Conservation (phyloP, 2,113 vertebrate genomes). For the Martes martes region DNA sequence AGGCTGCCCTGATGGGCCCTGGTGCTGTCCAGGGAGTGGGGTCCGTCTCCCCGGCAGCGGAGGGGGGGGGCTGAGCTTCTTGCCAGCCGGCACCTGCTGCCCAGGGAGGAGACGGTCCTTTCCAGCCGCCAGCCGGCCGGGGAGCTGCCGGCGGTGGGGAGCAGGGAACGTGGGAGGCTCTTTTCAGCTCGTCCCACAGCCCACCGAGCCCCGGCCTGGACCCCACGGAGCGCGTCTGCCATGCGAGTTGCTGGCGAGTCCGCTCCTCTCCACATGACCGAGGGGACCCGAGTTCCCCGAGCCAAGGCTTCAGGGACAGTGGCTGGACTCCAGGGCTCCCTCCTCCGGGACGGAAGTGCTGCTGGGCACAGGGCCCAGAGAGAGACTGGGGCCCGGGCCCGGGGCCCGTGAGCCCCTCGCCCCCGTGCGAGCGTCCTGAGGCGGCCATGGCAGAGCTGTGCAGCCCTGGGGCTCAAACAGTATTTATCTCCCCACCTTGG, state of each 20-base stretch:
- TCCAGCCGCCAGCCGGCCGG: not conserved
- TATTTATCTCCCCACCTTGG: not conserved
- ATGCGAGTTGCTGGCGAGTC: not conserved
- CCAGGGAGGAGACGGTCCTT: not conserved
- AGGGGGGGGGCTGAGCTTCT: no score
- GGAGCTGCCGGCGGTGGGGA: not conserved
- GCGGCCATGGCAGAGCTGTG: accelerated
- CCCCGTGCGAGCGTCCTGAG: accelerated
- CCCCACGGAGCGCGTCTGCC: accelerated
- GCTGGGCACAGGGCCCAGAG: no score
- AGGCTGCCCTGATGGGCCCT: not conserved
- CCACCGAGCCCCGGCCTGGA: not conserved
- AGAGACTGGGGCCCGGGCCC: not conserved
- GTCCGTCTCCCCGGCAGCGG: not conserved
- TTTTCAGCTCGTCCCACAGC: accelerated
- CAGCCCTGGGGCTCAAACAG: not conserved
- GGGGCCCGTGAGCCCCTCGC: not conserved
- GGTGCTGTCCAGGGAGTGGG: not conserved
- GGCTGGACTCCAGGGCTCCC: not conserved
- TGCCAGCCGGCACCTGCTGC: not conserved
- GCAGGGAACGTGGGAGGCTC: not conserved
- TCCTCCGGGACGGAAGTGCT: not conserved
- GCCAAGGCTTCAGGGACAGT: not conserved
- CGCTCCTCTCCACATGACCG: accelerated
- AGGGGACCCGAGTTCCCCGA: not conserved